Evolutionary conservation across 2,113 vertebrate genomes (phyloP), one percentile per base, ranked within the genome.

Genomic region (Centropristis striata): DNA sequence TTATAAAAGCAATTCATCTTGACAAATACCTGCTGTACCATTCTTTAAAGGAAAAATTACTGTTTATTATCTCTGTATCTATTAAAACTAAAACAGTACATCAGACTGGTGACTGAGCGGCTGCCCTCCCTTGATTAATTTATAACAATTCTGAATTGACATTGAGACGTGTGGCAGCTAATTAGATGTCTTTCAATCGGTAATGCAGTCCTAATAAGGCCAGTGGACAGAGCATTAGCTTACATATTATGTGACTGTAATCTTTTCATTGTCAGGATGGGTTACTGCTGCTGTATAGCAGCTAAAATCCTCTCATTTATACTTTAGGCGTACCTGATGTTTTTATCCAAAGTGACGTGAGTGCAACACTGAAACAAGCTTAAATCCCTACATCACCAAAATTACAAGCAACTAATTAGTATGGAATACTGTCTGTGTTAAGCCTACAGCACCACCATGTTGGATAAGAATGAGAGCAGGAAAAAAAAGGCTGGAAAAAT

Each of bases 321-420:
- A 59, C 25, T 58, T 47, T 2, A 64, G 39, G 42, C 8, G 25
- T 15, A 61, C n/a, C 6, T 32, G 5, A 53, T 51, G n/a, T 53
- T 74, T 54, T 74, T 44, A 70, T 58, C 13, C 32, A 64, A 58
- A 46, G 10, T n/a, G 44, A 69, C 21, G 11, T 6, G 63, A 66
- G 11, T 25, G 28, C 14, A 51, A 63, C 4, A 42, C 1, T 14
- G 28, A 66, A 50, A 79, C 36, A 58, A 81, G 58, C 49, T 47
- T 69, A 73, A 71, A 86, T 61, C 51, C 71, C 67, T 41, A 66
- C 50, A 77, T 63, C 23, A 15, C 25, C 15, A 16, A 68, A 65
- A 68, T 59, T 32, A 81, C 23, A 75, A 61, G 66, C 27, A 64
- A 64, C 63, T 77, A 72, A 80, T 80, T 77, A 68, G 32, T 70